Evolutionary conservation across 2,797 vertebrate genomes (phyloP), one percentile per base, ranked within the genome.

Genomic region (Glyptemys insculpta): DNA sequence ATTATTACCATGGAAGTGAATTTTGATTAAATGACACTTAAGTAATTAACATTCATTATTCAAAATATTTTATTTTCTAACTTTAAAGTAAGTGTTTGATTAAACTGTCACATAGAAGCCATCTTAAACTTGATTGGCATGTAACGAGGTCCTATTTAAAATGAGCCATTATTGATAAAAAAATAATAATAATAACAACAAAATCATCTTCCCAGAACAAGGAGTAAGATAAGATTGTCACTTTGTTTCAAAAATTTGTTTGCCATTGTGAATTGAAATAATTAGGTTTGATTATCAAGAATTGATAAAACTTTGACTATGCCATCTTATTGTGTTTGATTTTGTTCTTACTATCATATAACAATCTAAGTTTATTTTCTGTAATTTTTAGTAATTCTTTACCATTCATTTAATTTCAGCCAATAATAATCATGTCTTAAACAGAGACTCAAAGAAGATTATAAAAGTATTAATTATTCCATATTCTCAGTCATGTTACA

Each of bases 1-100:
- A 93, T 95, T 91, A 92, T 81, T 91, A 85, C 23, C 37, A 92
- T 0, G 78, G 83, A 96, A 96, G 62, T 95, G 74, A 29, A 92
- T 94, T 96, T 93, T 96, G 89, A 97, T 97, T 94, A 96, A 96
- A 88, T 87, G 21, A 90, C 86, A 83, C 90, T 95, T 90, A 94
- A 86, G 50, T 94, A 96, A 97, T 96, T 96, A 95, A 90, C 88
- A 14, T 41, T 62, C 93, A 97, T 96, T 93, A 95, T 92, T 96
- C 82, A 54, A 94, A 95, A 91, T 54, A 41, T 91, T 93, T 87
- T 83, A 18, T 83, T 68, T 94, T 95, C 82, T 54, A 95, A 27
- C 74, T 91, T 83, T 53, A 95, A 56, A 31, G 37, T 59, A 85
- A 88, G 78, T 27, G 31, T 88, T 91, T 95, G 87, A 96, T 96